phyloP scores from a whole-genome alignment of 2,888 invertebrate genomes.

The Andrena minutula region DNA sequence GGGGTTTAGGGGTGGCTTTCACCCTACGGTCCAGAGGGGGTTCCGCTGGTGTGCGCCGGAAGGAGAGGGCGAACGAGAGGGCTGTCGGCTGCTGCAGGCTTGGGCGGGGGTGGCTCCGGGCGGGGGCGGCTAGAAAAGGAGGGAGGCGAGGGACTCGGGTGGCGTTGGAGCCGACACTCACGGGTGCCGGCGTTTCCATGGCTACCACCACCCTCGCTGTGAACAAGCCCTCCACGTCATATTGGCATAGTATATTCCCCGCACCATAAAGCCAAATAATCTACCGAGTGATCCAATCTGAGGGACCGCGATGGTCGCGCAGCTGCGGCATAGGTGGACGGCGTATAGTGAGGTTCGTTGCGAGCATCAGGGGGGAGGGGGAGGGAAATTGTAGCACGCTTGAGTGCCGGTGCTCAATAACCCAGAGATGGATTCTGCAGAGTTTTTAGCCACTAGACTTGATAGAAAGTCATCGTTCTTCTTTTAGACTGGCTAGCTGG shows the following conservation, averaged over 20 bases:
- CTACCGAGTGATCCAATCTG: constrained; percentile 80
- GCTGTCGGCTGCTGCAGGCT: constrained; percentile 59
- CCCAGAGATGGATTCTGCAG: background rate
- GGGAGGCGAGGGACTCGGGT: constrained; percentile 84
- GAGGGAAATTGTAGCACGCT: background rate
- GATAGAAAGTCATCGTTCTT: too few relatives aligned
- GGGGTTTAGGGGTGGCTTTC: constrained; percentile 77
- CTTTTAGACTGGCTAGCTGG: too few relatives aligned
- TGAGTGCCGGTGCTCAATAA: background rate
- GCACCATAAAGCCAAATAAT: constrained; percentile 83
- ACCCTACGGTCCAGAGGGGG: constrained; percentile 69
- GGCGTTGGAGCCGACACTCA: constrained; percentile 88
- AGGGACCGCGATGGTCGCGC: constrained; percentile 61
- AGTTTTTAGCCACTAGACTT: background rate
- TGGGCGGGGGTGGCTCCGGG: constrained; percentile 50
- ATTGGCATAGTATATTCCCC: constrained; percentile 84
- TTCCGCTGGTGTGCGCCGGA: constrained; percentile 55
- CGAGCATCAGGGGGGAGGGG: background rate
- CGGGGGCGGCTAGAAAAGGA: constrained; percentile 65
- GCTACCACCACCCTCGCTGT: constrained; percentile 80
- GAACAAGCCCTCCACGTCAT: constrained; percentile 78
- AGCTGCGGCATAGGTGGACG: constrained; percentile 34
- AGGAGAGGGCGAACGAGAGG: constrained; percentile 61
- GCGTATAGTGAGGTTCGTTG: background rate
- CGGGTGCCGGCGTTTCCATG: constrained; percentile 84